Evolutionary conservation across 2,797 vertebrate genomes (phyloP).

Genomic region (Pogoniulus pusillus): DNA sequence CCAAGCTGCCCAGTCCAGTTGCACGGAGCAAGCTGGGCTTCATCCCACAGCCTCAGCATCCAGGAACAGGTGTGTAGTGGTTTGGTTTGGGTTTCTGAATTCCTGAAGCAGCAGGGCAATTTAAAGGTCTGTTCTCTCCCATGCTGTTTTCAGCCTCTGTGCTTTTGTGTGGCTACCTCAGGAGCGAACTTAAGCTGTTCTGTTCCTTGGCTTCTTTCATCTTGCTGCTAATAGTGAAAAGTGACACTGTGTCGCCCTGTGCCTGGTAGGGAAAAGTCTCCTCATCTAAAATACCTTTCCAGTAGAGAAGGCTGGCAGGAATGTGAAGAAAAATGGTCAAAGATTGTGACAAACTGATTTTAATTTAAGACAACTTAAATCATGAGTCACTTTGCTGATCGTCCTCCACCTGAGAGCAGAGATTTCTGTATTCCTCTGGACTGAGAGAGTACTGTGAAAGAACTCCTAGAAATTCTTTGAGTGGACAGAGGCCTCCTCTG

Average conservation of each 20-base stretch:
- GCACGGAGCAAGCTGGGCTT: not conserved
- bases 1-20: not conserved
- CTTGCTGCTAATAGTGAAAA: not conserved
- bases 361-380: conserved; percentile 22
- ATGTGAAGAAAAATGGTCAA: not conserved
- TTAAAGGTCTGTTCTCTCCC: not conserved
- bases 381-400: not conserved
- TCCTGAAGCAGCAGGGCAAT: not conserved
- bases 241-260: conserved; percentile 38
- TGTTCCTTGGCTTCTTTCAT: not conserved
- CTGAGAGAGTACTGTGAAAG: conserved; percentile 78
- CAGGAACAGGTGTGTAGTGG: not conserved
- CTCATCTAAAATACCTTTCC: not conserved
- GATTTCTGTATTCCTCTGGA: conserved; percentile 78
- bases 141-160: not conserved
- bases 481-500: conserved; percentile 85
- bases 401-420: conserved; percentile 71
- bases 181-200: not conserved
- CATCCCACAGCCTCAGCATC: not conserved
- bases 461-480: conserved; percentile 85
- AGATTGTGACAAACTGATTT: not conserved
- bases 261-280: not conserved
- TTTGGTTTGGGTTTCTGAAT: rapidly evolving
- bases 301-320: not conserved
- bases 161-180: not conserved